Percentiles rank a stretch among this genome's conserved stretches.
phyloP scores from a whole-genome alignment of 2,797 vertebrate genomes.

The Catamblyrhynchus diadema region DNA sequence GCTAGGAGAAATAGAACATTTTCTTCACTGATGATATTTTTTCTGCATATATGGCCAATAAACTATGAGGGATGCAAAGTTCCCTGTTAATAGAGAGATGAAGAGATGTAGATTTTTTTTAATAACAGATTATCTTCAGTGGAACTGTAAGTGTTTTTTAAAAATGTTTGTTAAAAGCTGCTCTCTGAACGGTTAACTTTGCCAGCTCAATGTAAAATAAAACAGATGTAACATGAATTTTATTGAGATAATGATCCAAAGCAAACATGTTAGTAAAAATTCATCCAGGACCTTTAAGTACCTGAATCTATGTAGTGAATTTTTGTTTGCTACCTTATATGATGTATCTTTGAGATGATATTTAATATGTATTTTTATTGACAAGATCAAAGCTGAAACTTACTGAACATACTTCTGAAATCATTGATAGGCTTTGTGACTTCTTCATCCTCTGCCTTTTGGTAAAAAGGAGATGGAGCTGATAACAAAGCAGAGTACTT shows the following conservation, averaged over 20 bases:
- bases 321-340: not conserved
- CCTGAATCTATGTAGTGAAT: not conserved
- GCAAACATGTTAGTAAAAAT: not conserved
- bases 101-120: not conserved
- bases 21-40: not conserved
- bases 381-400: not conserved
- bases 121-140: not conserved
- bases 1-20: not conserved
- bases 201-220: not conserved
- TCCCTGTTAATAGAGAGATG: not conserved
- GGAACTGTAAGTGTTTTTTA: not conserved
- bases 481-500: not conserved
- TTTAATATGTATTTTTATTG: not conserved
- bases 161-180: not conserved
- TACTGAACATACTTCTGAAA: not conserved
- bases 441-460: not conserved
- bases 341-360: not conserved
- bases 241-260: not conserved
- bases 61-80: not conserved
- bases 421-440: not conserved
- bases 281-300: not conserved
- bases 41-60: not conserved
- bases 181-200: not conserved
- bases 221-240: not conserved
- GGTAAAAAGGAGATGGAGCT: not conserved